A percentile compares a stretch with the other conserved stretches of the same genome.
Conservation (phyloP, 2,797 vertebrate species). For the Uromys caudimaculatus region DNA sequence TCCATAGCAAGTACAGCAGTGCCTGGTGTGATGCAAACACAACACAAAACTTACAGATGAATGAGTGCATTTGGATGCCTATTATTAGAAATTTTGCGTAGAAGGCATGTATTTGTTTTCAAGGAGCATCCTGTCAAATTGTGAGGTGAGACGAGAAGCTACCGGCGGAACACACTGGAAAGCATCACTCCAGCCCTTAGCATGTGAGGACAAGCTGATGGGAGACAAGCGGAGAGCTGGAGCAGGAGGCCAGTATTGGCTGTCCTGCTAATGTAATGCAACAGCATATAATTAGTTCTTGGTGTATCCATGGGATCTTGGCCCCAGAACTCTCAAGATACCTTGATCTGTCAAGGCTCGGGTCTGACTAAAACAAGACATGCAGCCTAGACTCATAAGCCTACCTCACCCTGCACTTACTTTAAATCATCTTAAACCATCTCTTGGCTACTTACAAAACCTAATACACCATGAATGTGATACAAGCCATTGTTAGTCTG, state of each 20-base stretch:
- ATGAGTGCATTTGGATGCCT: neutral
- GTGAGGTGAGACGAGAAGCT: neutral
- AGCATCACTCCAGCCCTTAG: neutral
- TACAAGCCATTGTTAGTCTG: neutral
- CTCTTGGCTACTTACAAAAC: neutral
- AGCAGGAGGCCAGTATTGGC: no score
- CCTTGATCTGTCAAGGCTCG: no score
- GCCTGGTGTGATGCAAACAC: fast-evolving
- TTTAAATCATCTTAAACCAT: neutral
- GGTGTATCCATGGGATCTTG: neutral
- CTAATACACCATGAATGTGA: no score
- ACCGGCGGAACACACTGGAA: neutral
- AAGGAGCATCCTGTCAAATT: neutral
- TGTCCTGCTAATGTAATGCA: neutral
- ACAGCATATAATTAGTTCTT: neutral
- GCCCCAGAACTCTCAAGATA: neutral
- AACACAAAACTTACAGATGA: neutral
- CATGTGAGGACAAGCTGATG: neutral
- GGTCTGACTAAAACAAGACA: neutral
- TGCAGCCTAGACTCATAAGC: neutral
- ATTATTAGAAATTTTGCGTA: neutral
- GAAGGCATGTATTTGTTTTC: neutral
- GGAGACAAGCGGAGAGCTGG: neutral
- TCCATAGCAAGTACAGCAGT: neutral
- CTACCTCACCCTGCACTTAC: neutral